Evolutionary conservation across 2,888 invertebrate genomes (phyloP), one percentile per base, ranked within the genome.

Genomic region (Conistra vaccinii): DNA sequence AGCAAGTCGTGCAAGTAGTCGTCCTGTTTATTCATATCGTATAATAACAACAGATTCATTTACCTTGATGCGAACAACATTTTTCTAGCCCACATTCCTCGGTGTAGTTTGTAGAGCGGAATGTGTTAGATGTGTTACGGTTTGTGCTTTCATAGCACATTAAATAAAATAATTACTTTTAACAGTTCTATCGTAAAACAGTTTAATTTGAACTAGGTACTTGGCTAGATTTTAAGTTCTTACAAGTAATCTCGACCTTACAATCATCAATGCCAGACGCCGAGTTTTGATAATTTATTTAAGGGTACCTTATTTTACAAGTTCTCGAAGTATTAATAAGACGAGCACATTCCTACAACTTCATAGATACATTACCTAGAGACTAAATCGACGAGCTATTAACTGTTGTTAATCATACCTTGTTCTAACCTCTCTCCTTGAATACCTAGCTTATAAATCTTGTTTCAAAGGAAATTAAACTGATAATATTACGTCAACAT

Each of bases 31-130:
- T 86, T 79, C 71, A 80, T 77, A 72, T 76, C 67, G 67, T 78
- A 62, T 79, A 82, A 83, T 80, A 86, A 78, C 73, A 48, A 57
- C 74, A 74, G 78, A 86, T 87, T 77, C 76, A 87, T 81, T 87
- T 82, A 87, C 86, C 87, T 87, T 87, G 87, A 81, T 83, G 77
- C 69, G 66, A 78, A 80, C 76, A 77, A 80, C 76, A 83, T 87
- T 85, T 87, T 87, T 86, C 80, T 78, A 83, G 66, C 73, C 83
- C 73, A 83, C 86, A 87, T 87, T 85, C 87, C 81, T 80, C 45
- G 62, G 20, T 78, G 73, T 71, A 77, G 75, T 83, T 85, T 79
- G 78, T 86, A 80, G 80, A 87, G 80, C 85, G 87, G 78, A 86
- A 84, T 86, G 78, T 83, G 66, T 81, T 82, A 65, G 73, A 83